A percentile compares a stretch with the other conserved stretches of the same genome.
These are phyloP conservation scores for Ataeniobius toweri DNA, from an alignment of 2,797 vertebrate species.

Conservation along the genomic window DNA sequence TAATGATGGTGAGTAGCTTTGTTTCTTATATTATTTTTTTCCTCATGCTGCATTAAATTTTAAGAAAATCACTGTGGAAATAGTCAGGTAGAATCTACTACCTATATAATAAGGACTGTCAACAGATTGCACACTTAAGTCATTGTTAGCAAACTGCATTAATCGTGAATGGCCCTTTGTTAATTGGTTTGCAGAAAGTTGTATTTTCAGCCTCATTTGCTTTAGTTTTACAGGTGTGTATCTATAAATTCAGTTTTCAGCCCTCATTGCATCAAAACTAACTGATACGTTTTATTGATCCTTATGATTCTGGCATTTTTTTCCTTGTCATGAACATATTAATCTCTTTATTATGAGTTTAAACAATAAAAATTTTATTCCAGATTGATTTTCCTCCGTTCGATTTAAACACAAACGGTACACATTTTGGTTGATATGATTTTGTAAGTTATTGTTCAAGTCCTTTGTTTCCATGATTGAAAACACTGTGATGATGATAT, in stretches of 20 bases:
- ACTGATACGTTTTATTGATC: not conserved
- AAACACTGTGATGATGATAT: too few species aligned
- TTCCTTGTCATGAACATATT: not conserved
- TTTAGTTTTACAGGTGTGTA: not conserved
- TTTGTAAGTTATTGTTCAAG: too few species aligned
- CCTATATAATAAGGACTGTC: not conserved
- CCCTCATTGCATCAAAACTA: too few species aligned
- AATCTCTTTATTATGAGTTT: not conserved
- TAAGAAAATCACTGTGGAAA: not conserved
- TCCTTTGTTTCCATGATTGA: too few species aligned
- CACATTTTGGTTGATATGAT: too few species aligned
- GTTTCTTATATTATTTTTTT: not conserved
- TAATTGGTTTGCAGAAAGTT: not conserved
- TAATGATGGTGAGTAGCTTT: conserved; percentile 57
- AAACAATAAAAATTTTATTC: not conserved
- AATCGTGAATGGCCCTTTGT: not conserved
- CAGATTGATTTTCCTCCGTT: not conserved
- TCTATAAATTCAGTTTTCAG: too few species aligned
- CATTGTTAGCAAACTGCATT: not conserved
- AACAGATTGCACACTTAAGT: not conserved
- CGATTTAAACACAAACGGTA: too few species aligned
- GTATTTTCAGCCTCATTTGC: not conserved
- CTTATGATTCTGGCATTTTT: not conserved
- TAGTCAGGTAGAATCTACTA: not conserved
- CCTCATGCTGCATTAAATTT: not conserved